Conservation (phyloP, 2,888 invertebrate genomes). For the Phengaris arion region DNA sequence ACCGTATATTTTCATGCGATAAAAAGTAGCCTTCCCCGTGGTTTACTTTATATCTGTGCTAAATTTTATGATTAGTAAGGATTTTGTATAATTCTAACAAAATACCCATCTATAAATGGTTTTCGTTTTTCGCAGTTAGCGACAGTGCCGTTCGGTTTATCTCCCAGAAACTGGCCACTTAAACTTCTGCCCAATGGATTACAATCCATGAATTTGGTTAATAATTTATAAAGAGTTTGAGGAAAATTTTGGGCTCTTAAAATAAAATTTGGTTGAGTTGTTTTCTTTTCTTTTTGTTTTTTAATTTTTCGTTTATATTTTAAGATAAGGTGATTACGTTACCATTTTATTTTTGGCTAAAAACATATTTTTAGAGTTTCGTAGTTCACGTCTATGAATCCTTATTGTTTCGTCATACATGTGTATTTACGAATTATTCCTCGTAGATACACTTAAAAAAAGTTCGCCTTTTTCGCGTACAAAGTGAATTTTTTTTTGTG, state of each 20-base stretch:
- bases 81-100: not conserved
- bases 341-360: not conserved
- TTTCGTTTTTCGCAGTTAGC: not conserved
- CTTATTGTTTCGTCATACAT: too few species aligned
- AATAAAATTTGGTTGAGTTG: not conserved
- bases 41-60: too few species aligned
- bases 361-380: too few species aligned
- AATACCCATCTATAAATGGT: not conserved
- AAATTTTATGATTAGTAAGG: too few species aligned
- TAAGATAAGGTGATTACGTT: not conserved
- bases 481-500: too few species aligned
- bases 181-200: slow-evolving; percentile 12
- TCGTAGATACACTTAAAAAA: too few species aligned
- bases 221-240: not conserved
- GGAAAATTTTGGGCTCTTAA: not conserved
- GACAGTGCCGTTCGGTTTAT: not conserved
- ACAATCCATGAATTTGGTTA: slow-evolving; percentile 21
- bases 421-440: too few species aligned
- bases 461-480: too few species aligned
- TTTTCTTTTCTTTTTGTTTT: not conserved
- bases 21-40: too few species aligned
- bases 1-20: too few species aligned
- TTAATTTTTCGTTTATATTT: not conserved
- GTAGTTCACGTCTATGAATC: too few species aligned
- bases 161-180: slow-evolving; percentile 10